phyloP scores from a whole-genome alignment of 30 jellyfish, hydroid and myxozoan species.

The Hydractinia echinata region DNA sequence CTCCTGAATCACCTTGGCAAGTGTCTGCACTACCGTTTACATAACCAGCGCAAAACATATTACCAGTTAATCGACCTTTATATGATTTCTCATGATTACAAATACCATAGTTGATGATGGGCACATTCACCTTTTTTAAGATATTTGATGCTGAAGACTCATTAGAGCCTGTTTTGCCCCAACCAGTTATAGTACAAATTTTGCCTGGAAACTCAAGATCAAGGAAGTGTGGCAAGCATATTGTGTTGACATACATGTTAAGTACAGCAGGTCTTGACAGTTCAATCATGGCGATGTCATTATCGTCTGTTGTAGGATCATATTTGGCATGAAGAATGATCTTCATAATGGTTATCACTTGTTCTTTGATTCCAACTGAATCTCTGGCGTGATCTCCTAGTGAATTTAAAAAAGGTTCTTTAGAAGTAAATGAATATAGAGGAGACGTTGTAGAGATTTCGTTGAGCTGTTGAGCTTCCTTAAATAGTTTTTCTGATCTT shows the following conservation, averaged over 20 bases:
- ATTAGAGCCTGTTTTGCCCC: constrained; percentile 78
- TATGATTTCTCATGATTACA: constrained; percentile 64
- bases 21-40: constrained; percentile 43
- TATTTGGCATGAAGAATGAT: constrained; percentile 53
- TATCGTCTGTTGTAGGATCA: constrained; percentile 61
- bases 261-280: constrained; percentile 53
- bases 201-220: constrained; percentile 56
- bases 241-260: constrained; percentile 64
- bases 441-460: too few relatives aligned
- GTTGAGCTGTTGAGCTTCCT: too few relatives aligned
- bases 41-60: constrained; percentile 93
- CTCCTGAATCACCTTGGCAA: constrained; percentile 84
- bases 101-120: constrained; percentile 44
- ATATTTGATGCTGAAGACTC: constrained; percentile 46
- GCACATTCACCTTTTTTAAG: constrained; percentile 74
- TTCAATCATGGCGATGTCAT: constrained; percentile 72
- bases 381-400: constrained; percentile 25
- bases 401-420: neutral
- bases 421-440: too few relatives aligned
- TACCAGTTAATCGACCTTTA: constrained; percentile 51
- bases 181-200: constrained; percentile 80
- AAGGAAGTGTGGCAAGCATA: constrained; percentile 57
- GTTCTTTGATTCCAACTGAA: constrained; percentile 28
- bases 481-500: too few relatives aligned
- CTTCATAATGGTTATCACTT: constrained; percentile 41